phyloP scores from a whole-genome alignment of 2,113 vertebrate species.

The Chamaetylas fuelleborni region DNA sequence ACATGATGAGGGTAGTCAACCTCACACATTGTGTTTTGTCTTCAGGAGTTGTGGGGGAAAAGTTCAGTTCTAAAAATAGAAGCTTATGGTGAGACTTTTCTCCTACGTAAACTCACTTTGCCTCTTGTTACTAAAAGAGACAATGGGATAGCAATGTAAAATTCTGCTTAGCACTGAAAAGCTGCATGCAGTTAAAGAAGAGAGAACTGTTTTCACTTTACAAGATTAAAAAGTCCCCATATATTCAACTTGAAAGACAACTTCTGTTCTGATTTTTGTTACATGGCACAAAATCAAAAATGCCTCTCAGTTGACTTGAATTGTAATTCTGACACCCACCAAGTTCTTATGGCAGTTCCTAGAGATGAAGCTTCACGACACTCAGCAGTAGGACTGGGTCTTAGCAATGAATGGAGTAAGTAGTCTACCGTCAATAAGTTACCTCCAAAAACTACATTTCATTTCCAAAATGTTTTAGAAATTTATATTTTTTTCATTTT shows the following conservation, averaged over 20 bases:
- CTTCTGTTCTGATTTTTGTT: conserved; percentile 1
- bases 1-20: conserved; percentile 14
- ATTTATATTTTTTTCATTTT: not conserved
- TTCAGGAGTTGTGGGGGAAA: conserved; percentile 10
- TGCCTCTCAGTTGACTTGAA: not conserved
- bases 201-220: not conserved
- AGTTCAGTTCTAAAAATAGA: conserved; percentile 45
- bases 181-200: not conserved
- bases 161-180: not conserved
- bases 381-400: not conserved
- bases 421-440: not conserved
- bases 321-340: not conserved
- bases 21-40: conserved; percentile 47
- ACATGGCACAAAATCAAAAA: not conserved
- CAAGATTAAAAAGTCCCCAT: not conserved
- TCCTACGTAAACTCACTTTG: not conserved
- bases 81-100: not conserved
- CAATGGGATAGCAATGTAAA: not conserved
- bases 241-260: not conserved
- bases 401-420: not conserved
- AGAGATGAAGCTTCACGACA: not conserved
- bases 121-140: not conserved
- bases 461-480: not conserved
- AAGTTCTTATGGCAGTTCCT: not conserved
- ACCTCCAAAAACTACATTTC: not conserved